phyloP scores from a whole-genome alignment of 2,113 vertebrate species.

The Myiozetetes cayanensis region DNA sequence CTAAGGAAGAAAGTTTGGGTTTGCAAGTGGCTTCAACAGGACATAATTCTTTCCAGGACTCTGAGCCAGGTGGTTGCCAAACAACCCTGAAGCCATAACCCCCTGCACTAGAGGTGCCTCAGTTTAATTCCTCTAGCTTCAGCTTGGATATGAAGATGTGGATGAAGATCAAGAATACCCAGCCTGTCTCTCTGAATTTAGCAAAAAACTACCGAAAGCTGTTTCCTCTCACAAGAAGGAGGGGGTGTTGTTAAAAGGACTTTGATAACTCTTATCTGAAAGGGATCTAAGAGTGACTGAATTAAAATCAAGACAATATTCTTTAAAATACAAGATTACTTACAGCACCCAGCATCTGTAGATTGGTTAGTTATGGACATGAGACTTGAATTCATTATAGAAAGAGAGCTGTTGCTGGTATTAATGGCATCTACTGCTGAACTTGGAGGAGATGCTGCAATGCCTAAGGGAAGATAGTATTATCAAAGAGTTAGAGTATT shows the following conservation, averaged over 20 bases:
- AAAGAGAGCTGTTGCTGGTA: neutral
- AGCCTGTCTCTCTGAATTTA: neutral
- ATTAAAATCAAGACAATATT: neutral
- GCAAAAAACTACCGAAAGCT: neutral
- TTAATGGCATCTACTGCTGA: neutral
- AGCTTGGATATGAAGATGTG: neutral
- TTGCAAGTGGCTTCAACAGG: neutral
- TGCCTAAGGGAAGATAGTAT: neutral
- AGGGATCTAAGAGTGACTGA: neutral
- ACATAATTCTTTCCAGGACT: neutral
- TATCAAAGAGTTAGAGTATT: neutral
- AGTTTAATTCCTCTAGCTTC: neutral
- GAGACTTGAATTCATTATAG: neutral
- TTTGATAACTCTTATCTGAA: neutral
- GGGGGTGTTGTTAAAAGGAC: neutral
- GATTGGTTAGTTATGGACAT: neutral
- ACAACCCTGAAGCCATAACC: neutral
- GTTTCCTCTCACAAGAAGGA: neutral
- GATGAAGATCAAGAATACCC: neutral
- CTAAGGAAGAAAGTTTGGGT: neutral
- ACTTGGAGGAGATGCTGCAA: neutral
- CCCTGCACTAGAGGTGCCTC: neutral
- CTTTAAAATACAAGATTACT: slow-evolving; percentile 3
- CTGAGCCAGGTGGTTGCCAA: neutral
- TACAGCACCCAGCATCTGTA: slow-evolving; percentile 33